A percentile compares a stretch with the other conserved stretches of the same genome.
phyloP scores from a whole-genome alignment of 2,888 invertebrate species.

The Alentia gelatinosa region DNA sequence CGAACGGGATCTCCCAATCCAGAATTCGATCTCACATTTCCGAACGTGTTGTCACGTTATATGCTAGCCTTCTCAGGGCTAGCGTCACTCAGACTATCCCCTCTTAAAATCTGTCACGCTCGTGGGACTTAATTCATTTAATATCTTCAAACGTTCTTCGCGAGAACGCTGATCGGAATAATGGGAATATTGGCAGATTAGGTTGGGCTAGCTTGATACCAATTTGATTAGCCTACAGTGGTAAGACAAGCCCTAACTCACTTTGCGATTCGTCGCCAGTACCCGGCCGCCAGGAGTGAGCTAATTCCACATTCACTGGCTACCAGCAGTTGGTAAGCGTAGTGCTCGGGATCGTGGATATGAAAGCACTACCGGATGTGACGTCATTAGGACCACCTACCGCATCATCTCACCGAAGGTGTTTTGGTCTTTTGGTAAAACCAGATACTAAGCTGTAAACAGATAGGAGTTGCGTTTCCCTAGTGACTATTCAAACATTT shows the following conservation, averaged over 20 bases:
- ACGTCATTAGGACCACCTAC: too few relatives aligned
- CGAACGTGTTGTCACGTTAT: too few relatives aligned
- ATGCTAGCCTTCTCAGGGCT: too few relatives aligned
- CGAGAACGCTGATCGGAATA: background rate
- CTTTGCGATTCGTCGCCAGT: background rate
- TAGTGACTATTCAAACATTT: too few relatives aligned
- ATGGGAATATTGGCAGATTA: conserved; percentile 3
- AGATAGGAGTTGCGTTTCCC: too few relatives aligned
- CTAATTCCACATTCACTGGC: background rate
- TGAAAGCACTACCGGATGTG: too few relatives aligned
- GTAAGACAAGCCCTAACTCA: background rate
- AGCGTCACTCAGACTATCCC: background rate
- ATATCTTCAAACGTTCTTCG: background rate
- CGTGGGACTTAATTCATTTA: background rate
- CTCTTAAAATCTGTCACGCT: too few relatives aligned
- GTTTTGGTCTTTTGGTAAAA: too few relatives aligned
- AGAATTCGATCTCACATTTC: too few relatives aligned
- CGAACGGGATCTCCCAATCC: too few relatives aligned
- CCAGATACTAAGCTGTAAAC: too few relatives aligned
- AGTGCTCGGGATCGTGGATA: background rate
- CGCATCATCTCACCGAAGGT: too few relatives aligned
- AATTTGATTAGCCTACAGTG: background rate
- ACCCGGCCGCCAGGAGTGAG: background rate
- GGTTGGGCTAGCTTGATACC: background rate
- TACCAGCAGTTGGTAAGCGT: background rate